These are phyloP conservation scores for Carollia perspicillata DNA, from an alignment of 2,113 vertebrate genomes.

Conservation along the genomic window DNA sequence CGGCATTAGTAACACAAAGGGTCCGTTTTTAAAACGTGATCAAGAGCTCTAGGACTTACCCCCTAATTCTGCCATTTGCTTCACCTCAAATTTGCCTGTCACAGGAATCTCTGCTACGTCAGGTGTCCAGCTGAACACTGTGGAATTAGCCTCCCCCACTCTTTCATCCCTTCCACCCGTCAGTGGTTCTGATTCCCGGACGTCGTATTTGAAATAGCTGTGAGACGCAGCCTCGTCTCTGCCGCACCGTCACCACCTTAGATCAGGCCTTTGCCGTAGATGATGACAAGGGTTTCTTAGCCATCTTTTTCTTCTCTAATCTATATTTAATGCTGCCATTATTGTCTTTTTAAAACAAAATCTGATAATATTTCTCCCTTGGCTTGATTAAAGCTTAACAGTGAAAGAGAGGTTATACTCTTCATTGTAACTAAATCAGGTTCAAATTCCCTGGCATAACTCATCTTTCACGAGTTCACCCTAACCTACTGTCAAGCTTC, in stretches of 20 bases:
- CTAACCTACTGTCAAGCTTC: background rate
- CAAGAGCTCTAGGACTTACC: background rate
- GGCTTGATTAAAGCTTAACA: background rate
- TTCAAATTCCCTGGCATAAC: background rate
- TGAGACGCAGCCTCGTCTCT: background rate
- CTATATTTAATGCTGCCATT: background rate
- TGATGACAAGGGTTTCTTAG: background rate
- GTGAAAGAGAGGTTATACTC: background rate
- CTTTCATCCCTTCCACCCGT: background rate
- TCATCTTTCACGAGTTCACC: background rate
- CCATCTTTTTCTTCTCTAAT: background rate
- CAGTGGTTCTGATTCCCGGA: background rate
- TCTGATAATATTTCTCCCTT: background rate
- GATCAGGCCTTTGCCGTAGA: background rate
- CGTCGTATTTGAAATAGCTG: background rate
- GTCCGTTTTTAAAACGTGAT: background rate
- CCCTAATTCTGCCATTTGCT: background rate
- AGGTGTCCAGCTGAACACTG: background rate
- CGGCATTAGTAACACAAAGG: background rate
- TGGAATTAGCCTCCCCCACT: background rate
- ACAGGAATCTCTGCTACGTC: background rate
- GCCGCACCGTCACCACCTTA: background rate
- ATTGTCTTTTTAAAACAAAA: conserved; percentile 3
- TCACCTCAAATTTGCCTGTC: background rate
- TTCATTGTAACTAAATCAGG: background rate